Evolutionary conservation across 1,140 invertebrate genomes (phyloP), one percentile per base, ranked within the genome.

Genomic region (Pseudomyrmex gracilis): DNA sequence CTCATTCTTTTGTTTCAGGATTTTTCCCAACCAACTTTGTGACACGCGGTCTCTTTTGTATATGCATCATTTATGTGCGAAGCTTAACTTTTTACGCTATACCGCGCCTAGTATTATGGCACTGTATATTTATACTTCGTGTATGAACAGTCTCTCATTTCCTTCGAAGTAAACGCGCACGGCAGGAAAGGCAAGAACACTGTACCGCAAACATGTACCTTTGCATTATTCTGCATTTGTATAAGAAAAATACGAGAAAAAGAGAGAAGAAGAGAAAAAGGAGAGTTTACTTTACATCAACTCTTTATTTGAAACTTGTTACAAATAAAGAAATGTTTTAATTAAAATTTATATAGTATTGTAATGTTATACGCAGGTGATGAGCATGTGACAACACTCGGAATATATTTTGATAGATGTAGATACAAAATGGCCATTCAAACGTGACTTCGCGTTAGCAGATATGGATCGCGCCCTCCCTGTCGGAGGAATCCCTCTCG

Each of bases 381-480:
- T 20, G 9, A 66, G 2, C 1, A 1, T 34, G 10, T 1, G 9
- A 47, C 0, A 10, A n/a, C 34, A 58, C 22, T 68, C 2, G 4
- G n/a, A 78, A 80, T 80, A 80, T 80, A 66, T 57, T 77, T 76
- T 67, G 57, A 76, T 49, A 64, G 49, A 53, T 87, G 49, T 51
- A 58, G 61, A 70, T 84, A 84, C 88, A 91, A 93, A 93, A 93
- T 92, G 91, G 92, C 92, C 89, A 93, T 92, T 92, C 85, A 89
- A 93, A 92, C 89, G 92, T 92, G 90, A 91, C 87, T 92, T 84
- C 64, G 67, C 82, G 90, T 89, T 91, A 87, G 90, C 87, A 92
- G 90, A 93, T 93, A 93, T 93, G 90, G 92, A 93, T 93, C 92
- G 92, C 85, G 87, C 83, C 85, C 77, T 89, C 61, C 80, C 76